These are phyloP conservation scores for Thelaira solivaga DNA, from an alignment of 2,888 invertebrate genomes.

Conservation along the genomic window DNA sequence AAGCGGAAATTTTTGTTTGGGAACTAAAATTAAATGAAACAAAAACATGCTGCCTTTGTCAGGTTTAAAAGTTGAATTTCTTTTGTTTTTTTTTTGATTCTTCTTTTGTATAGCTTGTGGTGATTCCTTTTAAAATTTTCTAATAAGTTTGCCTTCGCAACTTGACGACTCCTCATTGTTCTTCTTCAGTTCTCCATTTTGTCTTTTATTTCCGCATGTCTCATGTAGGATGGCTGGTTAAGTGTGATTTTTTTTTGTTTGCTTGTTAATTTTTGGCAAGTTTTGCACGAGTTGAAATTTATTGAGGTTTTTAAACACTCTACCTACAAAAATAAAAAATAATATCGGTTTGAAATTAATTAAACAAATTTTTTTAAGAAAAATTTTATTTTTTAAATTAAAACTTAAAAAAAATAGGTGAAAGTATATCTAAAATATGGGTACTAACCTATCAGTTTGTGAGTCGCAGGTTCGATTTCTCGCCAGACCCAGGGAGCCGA, in stretches of 20 bases:
- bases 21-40: not conserved
- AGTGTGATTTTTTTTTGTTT: not conserved
- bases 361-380: too few relatives aligned
- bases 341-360: too few relatives aligned
- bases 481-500: too few relatives aligned
- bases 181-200: constrained; percentile 7
- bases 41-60: constrained; percentile 51
- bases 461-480: too few relatives aligned
- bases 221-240: constrained; percentile 38
- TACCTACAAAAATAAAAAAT: too few relatives aligned
- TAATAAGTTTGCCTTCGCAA: constrained; percentile 22
- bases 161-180: constrained; percentile 4
- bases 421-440: too few relatives aligned
- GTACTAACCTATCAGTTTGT: too few relatives aligned
- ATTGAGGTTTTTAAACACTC: too few relatives aligned
- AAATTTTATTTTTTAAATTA: too few relatives aligned
- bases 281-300: too few relatives aligned
- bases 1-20: not conserved
- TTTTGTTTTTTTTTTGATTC: not conserved
- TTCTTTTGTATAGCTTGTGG: constrained; percentile 10
- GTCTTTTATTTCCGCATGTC: constrained; percentile 25
- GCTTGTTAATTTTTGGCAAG: not conserved
- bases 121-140: constrained; percentile 16
- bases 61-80: constrained; percentile 9
- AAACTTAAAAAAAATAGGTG: too few relatives aligned